Percentiles rank a stretch among this genome's conserved stretches.
Conservation (phyloP, 53 echinoderm and acorn worm species). For the Holothuria leucospilota region DNA sequence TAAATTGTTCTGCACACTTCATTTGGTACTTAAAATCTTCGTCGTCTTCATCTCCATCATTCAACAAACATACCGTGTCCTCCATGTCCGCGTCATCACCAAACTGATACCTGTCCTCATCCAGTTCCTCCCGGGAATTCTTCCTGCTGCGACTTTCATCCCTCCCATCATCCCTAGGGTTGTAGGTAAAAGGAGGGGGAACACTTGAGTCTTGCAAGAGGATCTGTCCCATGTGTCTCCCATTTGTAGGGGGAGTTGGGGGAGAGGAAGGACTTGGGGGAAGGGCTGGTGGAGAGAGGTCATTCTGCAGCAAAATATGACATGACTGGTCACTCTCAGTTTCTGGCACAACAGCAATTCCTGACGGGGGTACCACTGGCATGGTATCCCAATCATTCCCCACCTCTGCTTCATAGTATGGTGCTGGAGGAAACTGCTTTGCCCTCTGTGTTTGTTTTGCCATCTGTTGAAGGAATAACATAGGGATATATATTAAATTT, state of each 20-base stretch:
- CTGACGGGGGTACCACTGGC: slow-evolving; percentile 55
- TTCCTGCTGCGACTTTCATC: slow-evolving; percentile 45
- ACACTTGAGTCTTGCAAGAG: slow-evolving; percentile 90
- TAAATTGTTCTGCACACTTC: slow-evolving; percentile 86
- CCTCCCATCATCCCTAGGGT: slow-evolving; percentile 65
- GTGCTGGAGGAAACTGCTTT: slow-evolving; percentile 86
- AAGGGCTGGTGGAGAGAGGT: slow-evolving; percentile 69
- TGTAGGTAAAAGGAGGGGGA: slow-evolving; percentile 88
- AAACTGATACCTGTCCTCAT: slow-evolving; percentile 39
- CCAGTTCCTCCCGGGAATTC: slow-evolving; percentile 48
- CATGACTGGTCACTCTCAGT: slow-evolving; percentile 70
- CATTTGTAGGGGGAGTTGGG: slow-evolving; percentile 38
- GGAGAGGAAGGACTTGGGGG: slow-evolving; percentile 33
- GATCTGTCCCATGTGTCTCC: slow-evolving; percentile 72
- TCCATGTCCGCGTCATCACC: slow-evolving; percentile 60
- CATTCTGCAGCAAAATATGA: slow-evolving; percentile 85
- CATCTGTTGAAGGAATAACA: slow-evolving; percentile 51
- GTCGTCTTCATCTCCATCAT: slow-evolving; percentile 65
- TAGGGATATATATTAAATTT: not conserved
- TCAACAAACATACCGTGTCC: slow-evolving; percentile 39
- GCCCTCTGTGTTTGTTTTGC: slow-evolving; percentile 86
- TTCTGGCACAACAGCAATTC: slow-evolving; percentile 71
- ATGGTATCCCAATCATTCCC: slow-evolving; percentile 81
- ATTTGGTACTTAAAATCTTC: slow-evolving; percentile 67
- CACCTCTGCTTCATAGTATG: slow-evolving; percentile 91